phyloP scores from a whole-genome alignment of 2,113 vertebrate genomes.

The Rhinolophus ferrumequinum region DNA sequence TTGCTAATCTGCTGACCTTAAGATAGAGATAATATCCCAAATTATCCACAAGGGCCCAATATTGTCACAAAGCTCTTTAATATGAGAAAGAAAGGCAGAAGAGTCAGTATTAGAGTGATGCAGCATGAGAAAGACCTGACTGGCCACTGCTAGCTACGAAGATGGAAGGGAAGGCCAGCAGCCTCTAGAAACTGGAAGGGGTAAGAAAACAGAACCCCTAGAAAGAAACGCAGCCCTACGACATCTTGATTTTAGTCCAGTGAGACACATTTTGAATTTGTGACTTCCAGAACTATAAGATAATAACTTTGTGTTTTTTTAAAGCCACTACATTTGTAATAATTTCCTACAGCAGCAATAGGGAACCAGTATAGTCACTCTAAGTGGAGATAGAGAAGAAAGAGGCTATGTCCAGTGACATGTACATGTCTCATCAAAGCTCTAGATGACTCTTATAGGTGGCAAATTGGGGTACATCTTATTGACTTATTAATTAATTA shows the following conservation, averaged over 20 bases:
- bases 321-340: not conserved
- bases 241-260: not conserved
- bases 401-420: not conserved
- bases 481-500: not conserved
- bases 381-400: not conserved
- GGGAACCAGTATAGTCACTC: not conserved
- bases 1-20: not conserved
- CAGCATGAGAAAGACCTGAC: not conserved
- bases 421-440: too few relatives aligned
- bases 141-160: not conserved
- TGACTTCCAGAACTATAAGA: not conserved
- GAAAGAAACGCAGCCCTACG: not conserved
- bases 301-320: not conserved
- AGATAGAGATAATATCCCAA: not conserved
- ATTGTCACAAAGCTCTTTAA: not conserved
- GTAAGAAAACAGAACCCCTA: not conserved
- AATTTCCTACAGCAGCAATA: not conserved
- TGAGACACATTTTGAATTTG: not conserved
- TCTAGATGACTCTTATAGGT: not conserved
- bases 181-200: not conserved
- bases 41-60: not conserved
- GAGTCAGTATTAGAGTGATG: not conserved
- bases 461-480: not conserved
- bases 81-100: not conserved
- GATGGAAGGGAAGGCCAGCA: not conserved